Conservation (phyloP, 1,140 invertebrate species). For the Rhynchophorus ferrugineus region DNA sequence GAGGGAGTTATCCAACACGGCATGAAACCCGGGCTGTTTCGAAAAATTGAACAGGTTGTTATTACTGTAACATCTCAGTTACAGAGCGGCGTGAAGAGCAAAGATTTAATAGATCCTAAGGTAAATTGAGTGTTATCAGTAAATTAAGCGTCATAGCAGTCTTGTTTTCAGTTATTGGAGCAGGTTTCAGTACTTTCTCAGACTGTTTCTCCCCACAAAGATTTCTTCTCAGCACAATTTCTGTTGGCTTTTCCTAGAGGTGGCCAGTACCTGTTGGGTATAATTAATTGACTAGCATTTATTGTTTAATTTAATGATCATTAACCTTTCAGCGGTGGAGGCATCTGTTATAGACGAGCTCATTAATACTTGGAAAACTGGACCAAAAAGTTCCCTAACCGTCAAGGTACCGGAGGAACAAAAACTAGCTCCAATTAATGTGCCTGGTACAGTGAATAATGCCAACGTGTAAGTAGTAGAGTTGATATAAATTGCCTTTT, state of each 20-base stretch:
- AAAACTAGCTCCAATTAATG: constrained; percentile 35
- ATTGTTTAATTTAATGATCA: not conserved
- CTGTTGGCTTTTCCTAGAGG: constrained; percentile 51
- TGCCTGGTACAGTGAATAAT: constrained; percentile 38
- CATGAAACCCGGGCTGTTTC: constrained; percentile 54
- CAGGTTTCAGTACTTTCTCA: constrained; percentile 41
- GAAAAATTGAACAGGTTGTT: constrained; percentile 62
- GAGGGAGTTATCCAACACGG: constrained; percentile 79
- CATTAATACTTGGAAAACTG: constrained; percentile 67
- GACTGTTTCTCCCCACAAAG: constrained; percentile 66
- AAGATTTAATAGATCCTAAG: constrained; percentile 32
- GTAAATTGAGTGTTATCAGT: constrained; percentile 14
- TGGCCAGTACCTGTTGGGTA: constrained; percentile 43
- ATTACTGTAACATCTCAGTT: constrained; percentile 61
- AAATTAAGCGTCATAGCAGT: not conserved
- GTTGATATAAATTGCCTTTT: no score
- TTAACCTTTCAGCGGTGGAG: constrained; percentile 57
- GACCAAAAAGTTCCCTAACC: constrained; percentile 57
- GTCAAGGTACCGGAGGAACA: constrained; percentile 66
- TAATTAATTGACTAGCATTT: not conserved
- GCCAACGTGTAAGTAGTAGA: constrained; percentile 38
- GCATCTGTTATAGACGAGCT: constrained; percentile 65
- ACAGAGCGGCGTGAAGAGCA: constrained; percentile 36
- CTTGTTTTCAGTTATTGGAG: constrained; percentile 30
- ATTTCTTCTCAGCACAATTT: constrained; percentile 77